Evolutionary conservation across 1,140 invertebrate genomes (phyloP).

Genomic region (Calephelis virginiensis): DNA sequence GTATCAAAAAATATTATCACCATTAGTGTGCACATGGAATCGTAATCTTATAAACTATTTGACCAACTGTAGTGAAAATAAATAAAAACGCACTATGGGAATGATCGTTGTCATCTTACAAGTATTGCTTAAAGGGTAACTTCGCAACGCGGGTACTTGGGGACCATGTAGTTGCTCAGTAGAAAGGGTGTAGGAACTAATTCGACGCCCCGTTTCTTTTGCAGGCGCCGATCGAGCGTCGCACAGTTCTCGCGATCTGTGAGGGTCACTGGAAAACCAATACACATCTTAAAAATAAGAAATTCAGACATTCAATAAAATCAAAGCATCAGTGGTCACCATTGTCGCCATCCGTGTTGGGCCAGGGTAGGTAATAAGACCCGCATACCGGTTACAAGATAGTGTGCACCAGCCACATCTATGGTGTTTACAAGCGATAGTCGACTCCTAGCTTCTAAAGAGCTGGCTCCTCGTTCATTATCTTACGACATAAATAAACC

Average conservation of each 20-base stretch:
- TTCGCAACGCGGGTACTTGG: slow-evolving; percentile 52
- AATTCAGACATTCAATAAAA: too few relatives aligned
- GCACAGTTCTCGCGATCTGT: slow-evolving; percentile 36
- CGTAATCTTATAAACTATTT: slow-evolving; percentile 4
- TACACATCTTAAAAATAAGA: too few relatives aligned
- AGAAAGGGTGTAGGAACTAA: slow-evolving; percentile 72
- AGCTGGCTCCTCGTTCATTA: too few relatives aligned
- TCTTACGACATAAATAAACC: too few relatives aligned
- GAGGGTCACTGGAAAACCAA: slow-evolving; percentile 37
- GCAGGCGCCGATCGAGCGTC: slow-evolving; percentile 42
- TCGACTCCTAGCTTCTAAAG: too few relatives aligned
- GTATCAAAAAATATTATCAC: neutral
- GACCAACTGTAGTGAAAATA: neutral
- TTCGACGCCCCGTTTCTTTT: slow-evolving; percentile 47
- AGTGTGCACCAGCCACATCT: too few relatives aligned
- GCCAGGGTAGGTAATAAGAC: too few relatives aligned
- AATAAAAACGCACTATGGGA: slow-evolving; percentile 11
- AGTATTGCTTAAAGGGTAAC: slow-evolving; percentile 51
- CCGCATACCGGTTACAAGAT: too few relatives aligned
- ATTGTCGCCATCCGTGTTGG: too few relatives aligned
- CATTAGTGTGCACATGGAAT: neutral
- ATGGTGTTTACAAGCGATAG: too few relatives aligned
- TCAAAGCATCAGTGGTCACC: too few relatives aligned
- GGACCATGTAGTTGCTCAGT: slow-evolving; percentile 65
- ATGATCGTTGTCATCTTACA: slow-evolving; percentile 3